Evolutionary conservation across 2,888 invertebrate species (phyloP).

Genomic region (Sminthurides aquaticus): DNA sequence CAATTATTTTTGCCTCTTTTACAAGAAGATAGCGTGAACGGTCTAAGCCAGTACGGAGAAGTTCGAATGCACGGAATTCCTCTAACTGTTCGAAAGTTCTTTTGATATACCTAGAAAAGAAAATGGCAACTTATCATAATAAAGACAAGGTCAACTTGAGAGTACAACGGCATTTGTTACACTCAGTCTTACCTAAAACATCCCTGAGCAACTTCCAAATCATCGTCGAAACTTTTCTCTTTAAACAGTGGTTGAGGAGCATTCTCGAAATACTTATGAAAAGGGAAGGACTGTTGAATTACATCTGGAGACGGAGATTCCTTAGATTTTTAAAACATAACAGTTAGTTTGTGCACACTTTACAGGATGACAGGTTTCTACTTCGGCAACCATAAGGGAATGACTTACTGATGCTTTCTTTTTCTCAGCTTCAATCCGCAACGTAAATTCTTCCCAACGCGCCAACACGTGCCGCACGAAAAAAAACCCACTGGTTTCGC

Average conservation of each 20-base stretch:
- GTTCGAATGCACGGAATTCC: conserved; percentile 95
- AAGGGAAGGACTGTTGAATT: conserved; percentile 80
- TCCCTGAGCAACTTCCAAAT: conserved; percentile 80
- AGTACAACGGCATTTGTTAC: no score
- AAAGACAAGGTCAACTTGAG: no score
- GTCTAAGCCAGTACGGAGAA: conserved; percentile 71
- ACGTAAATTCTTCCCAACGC: conserved; percentile 82
- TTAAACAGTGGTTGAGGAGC: conserved; percentile 90
- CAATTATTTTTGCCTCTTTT: conserved; percentile 98
- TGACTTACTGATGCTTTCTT: conserved; percentile 1
- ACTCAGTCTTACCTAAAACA: conserved; percentile 84
- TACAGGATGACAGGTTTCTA: conserved; percentile 1
- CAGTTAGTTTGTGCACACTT: neutral
- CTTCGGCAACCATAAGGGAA: no score
- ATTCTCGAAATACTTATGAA: conserved; percentile 83
- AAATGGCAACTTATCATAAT: neutral
- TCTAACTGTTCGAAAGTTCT: conserved; percentile 94
- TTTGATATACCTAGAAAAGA: conserved; percentile 65
- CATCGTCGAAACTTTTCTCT: conserved; percentile 65
- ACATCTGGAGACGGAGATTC: conserved; percentile 42
- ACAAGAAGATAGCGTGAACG: conserved; percentile 91
- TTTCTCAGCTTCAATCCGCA: conserved; percentile 53
- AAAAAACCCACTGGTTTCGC: conserved; percentile 97
- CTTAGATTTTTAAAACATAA: neutral
- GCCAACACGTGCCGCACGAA: conserved; percentile 87